These are phyloP conservation scores for Aphelinus certus DNA, from an alignment of 1,140 invertebrate genomes.

Conservation along the genomic window DNA sequence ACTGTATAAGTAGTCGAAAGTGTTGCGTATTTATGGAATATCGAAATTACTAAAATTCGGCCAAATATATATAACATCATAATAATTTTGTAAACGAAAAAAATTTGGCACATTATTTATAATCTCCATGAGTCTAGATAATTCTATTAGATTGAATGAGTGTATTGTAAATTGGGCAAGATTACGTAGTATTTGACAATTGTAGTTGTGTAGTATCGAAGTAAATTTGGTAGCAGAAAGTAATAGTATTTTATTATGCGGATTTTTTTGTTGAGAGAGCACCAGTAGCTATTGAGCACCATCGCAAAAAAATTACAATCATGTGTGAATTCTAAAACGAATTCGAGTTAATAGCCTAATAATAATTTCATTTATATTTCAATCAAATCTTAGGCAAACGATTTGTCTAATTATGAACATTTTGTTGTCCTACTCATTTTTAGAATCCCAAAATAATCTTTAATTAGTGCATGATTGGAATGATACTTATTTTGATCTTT, in stretches of 20 bases:
- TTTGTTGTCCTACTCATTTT: too few relatives aligned
- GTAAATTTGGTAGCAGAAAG: too few relatives aligned
- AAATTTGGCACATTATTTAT: conserved; percentile 26
- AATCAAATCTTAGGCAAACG: too few relatives aligned
- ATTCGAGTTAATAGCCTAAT: conserved; percentile 40
- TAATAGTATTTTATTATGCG: background rate
- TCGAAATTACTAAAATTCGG: conserved; percentile 19
- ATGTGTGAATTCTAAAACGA: conserved; percentile 47
- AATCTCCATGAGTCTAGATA: background rate
- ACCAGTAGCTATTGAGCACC: conserved; percentile 51
- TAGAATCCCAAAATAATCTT: too few relatives aligned
- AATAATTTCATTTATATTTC: background rate
- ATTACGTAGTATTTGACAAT: background rate
- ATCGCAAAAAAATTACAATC: conserved; percentile 31
- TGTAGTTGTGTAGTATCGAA: too few relatives aligned
- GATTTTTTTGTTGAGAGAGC: conserved; percentile 37
- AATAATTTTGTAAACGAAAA: background rate
- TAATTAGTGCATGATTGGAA: too few relatives aligned
- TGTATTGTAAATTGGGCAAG: conserved; percentile 16
- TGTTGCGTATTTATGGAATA: background rate
- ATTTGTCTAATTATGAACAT: too few relatives aligned
- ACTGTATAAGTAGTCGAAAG: too few relatives aligned
- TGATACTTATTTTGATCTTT: background rate
- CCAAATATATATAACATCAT: conserved; percentile 5
- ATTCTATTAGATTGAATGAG: background rate